Evolutionary conservation across 2,113 vertebrate genomes (phyloP).

Genomic region (Vidua macroura): DNA sequence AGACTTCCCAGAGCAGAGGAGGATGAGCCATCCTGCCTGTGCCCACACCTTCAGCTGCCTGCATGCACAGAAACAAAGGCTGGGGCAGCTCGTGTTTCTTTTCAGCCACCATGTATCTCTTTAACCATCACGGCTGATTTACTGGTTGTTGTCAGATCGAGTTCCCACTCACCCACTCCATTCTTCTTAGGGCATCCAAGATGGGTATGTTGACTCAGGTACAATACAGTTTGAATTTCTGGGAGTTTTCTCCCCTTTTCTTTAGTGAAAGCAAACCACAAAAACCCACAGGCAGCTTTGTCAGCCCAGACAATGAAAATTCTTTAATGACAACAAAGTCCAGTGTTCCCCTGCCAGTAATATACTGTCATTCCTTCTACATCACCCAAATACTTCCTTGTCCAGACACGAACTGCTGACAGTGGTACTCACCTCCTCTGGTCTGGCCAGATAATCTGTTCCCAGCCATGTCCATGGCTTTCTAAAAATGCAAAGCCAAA

Average conservation of each 20-base stretch:
- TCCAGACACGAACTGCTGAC: background rate
- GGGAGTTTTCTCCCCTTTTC: background rate
- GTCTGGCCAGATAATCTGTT: background rate
- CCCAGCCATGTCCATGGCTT: accelerated
- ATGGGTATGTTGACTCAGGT: background rate
- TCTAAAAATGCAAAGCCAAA: background rate
- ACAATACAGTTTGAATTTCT: background rate
- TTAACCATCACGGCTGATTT: background rate
- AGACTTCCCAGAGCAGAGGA: background rate
- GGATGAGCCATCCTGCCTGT: background rate
- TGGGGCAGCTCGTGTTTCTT: background rate
- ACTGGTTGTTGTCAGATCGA: background rate
- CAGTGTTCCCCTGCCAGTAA: background rate
- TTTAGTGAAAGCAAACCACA: background rate
- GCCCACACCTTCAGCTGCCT: background rate
- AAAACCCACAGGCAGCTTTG: background rate
- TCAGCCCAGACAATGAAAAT: background rate
- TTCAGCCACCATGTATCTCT: background rate
- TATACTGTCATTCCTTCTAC: background rate
- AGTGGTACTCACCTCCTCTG: background rate
- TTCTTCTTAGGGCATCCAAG: background rate
- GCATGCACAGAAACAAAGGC: background rate
- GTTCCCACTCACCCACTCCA: background rate
- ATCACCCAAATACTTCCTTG: background rate
- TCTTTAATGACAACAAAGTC: background rate